Evolutionary conservation across 2,113 vertebrate species (phyloP).

Genomic region (Gasterosteus nipponicus): DNA sequence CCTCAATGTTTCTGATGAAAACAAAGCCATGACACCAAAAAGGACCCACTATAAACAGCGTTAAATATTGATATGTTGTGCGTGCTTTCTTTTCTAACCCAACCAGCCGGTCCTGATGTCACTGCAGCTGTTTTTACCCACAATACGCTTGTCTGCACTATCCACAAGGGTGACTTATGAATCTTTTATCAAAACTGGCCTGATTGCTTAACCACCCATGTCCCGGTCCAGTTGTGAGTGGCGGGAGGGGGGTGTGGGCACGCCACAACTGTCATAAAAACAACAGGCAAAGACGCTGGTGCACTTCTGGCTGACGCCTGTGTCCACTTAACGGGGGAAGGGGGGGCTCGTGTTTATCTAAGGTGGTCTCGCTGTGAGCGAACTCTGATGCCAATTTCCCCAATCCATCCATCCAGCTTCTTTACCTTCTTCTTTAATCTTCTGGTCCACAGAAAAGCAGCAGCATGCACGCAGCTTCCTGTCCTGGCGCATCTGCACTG

Average conservation of each 20-base stretch:
- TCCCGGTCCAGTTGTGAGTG: constrained; percentile 53
- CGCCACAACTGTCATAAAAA: constrained; percentile 62
- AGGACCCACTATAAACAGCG: background rate
- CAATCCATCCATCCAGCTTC: background rate
- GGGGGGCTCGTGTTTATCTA: background rate
- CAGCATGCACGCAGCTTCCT: constrained; percentile 45
- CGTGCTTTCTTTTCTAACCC: constrained; percentile 38
- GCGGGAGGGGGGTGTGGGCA: constrained; percentile 37
- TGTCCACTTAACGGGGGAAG: background rate
- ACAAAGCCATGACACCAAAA: constrained; percentile 7
- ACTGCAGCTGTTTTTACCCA: constrained; percentile 42
- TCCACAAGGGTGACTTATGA: constrained; percentile 72
- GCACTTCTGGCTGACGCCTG: constrained; percentile 17
- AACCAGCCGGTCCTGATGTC: constrained; percentile 51
- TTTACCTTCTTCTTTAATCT: constrained; percentile 13
- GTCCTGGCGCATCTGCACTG: constrained; percentile 26
- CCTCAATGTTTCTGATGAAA: constrained; percentile 26
- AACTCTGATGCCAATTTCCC: no score
- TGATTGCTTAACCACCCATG: constrained; percentile 83
- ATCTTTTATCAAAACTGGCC: constrained; percentile 83
- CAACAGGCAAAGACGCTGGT: constrained; percentile 55
- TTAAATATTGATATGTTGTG: constrained; percentile 49
- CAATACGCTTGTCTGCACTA: constrained; percentile 57
- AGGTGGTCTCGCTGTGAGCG: background rate
- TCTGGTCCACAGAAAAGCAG: constrained; percentile 23